A percentile compares a stretch with the other conserved stretches of the same genome.
Evolutionary conservation across 92 coral and sea anemone species (phyloP).

Genomic region (Galaxea fascicularis): DNA sequence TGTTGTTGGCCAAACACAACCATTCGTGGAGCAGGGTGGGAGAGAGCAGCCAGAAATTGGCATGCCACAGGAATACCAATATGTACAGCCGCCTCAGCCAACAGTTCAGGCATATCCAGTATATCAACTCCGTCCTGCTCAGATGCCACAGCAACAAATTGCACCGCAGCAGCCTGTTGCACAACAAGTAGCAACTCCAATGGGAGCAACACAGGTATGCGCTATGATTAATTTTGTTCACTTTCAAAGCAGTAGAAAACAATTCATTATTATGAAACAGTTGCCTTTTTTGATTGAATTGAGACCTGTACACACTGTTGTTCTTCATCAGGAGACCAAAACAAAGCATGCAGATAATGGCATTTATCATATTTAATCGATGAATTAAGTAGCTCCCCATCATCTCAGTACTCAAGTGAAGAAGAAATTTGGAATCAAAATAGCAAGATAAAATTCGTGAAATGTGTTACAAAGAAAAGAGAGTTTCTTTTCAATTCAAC

Average conservation of each 20-base stretch:
- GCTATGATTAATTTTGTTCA: background rate
- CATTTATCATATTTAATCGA: too few relatives aligned
- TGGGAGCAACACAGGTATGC: conserved; percentile 73
- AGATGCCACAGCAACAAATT: conserved; percentile 76
- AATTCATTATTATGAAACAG: too few relatives aligned
- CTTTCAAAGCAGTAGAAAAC: background rate
- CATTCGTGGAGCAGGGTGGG: conserved; percentile 64
- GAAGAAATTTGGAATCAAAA: too few relatives aligned
- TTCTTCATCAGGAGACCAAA: too few relatives aligned
- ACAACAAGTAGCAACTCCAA: conserved; percentile 71
- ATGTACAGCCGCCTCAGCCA: conserved; percentile 61
- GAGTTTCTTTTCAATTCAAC: too few relatives aligned
- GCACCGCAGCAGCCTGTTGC: conserved; percentile 76
- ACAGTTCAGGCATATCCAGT: conserved; percentile 78
- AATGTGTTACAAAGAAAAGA: too few relatives aligned
- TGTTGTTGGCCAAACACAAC: conserved; percentile 56
- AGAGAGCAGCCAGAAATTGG: conserved; percentile 60
- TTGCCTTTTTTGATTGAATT: too few relatives aligned
- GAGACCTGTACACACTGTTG: too few relatives aligned
- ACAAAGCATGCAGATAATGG: too few relatives aligned
- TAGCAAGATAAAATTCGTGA: too few relatives aligned
- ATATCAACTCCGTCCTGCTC: conserved; percentile 83
- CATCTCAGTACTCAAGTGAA: too few relatives aligned
- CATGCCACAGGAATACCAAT: conserved; percentile 64
- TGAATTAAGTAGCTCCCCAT: too few relatives aligned